phyloP scores from a whole-genome alignment of 37 sponge, comb jelly and placozoan species.

The Sycon ciliatum region DNA sequence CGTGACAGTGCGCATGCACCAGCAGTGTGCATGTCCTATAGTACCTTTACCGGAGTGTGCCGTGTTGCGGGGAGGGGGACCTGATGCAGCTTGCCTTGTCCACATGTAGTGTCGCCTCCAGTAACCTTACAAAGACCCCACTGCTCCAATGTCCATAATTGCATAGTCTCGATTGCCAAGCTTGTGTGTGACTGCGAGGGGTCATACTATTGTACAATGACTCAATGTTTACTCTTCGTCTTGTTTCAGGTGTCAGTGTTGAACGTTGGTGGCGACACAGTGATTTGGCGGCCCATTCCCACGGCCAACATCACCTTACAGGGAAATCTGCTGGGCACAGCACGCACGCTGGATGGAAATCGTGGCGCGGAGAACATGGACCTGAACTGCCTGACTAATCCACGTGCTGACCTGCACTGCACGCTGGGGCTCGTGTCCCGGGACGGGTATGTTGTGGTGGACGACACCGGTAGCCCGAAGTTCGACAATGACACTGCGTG shows the following conservation, averaged over 20 bases:
- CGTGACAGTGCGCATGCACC: too few relatives aligned
- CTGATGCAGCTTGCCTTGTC: too few relatives aligned
- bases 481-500: slow-evolving; percentile 38
- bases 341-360: slow-evolving; percentile 46
- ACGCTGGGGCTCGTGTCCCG: slow-evolving; percentile 46
- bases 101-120: too few relatives aligned
- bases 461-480: slow-evolving; percentile 50
- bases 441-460: slow-evolving; percentile 55
- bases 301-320: slow-evolving; percentile 11
- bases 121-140: too few relatives aligned
- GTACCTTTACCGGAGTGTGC: too few relatives aligned
- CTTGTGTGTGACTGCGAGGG: too few relatives aligned
- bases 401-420: slow-evolving; percentile 50
- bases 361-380: slow-evolving; percentile 20
- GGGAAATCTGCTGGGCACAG: slow-evolving; percentile 53
- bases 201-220: too few relatives aligned
- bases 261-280: background rate
- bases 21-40: too few relatives aligned
- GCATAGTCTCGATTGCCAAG: too few relatives aligned
- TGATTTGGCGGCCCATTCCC: slow-evolving; percentile 41
- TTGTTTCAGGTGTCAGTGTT: background rate
- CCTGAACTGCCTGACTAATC: slow-evolving; percentile 23
- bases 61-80: too few relatives aligned
- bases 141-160: too few relatives aligned
- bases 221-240: too few relatives aligned